phyloP scores from a whole-genome alignment of 2,113 vertebrate genomes.

The Haemorhous mexicanus region DNA sequence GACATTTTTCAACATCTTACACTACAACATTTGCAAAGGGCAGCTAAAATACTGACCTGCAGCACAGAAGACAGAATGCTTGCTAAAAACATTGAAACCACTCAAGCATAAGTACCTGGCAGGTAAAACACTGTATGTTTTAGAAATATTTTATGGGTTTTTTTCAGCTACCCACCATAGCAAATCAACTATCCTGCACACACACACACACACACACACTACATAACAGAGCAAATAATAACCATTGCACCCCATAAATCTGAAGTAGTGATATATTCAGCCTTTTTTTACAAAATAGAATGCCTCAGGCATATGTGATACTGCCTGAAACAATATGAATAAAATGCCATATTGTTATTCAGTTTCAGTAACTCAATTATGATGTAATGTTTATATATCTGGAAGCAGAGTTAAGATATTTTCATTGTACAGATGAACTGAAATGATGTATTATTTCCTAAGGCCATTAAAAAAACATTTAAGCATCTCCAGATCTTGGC shows the following conservation, averaged over 20 bases:
- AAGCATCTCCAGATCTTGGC: slow-evolving; percentile 22
- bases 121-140: background rate
- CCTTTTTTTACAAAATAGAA: background rate
- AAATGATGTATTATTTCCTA: slow-evolving; percentile 47
- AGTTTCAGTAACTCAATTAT: background rate
- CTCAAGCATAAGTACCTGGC: background rate
- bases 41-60: background rate
- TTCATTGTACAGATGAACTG: slow-evolving; percentile 6
- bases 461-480: background rate
- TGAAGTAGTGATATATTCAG: background rate
- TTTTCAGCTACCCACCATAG: background rate
- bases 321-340: background rate
- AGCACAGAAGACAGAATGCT: background rate
- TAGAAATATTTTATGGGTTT: background rate
- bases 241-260: background rate
- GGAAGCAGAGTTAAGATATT: background rate
- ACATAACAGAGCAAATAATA: background rate
- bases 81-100: background rate
- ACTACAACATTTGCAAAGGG: background rate
- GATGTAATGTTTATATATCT: slow-evolving; percentile 16
- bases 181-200: background rate
- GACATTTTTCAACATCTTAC: background rate
- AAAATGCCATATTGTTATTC: background rate
- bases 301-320: background rate
- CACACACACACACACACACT: rapidly evolving